Percentiles rank a stretch among this genome's conserved stretches.
Evolutionary conservation across 2,888 invertebrate species (phyloP).

Genomic region (Lasius platythorax): DNA sequence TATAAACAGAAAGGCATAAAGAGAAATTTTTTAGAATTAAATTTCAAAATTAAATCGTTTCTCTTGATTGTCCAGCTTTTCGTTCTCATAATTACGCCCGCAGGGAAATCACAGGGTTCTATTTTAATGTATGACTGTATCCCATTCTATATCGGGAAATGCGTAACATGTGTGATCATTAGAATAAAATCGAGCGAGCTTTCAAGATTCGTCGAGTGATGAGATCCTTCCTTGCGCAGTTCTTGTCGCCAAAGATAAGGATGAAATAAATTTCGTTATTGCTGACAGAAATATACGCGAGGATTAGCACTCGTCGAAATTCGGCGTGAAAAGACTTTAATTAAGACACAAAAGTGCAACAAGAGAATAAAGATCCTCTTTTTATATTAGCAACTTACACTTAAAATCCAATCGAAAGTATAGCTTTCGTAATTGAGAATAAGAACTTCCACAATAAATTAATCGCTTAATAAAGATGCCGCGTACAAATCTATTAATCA

Average conservation of each 20-base stretch:
- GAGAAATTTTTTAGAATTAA: background rate
- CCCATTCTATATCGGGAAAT: constrained; percentile 18
- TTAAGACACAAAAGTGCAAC: background rate
- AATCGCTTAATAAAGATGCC: background rate
- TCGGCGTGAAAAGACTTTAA: background rate
- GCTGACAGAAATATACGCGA: constrained; percentile 36
- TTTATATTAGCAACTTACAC: background rate
- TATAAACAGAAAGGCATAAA: background rate
- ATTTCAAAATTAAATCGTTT: background rate
- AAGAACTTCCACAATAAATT: constrained; percentile 18
- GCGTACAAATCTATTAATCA: background rate
- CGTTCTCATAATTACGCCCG: background rate
- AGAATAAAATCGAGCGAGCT: constrained; percentile 20
- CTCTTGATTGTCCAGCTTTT: background rate
- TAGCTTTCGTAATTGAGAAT: constrained; percentile 5
- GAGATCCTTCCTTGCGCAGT: constrained; percentile 37
- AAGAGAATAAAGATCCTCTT: background rate
- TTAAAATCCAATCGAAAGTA: background rate
- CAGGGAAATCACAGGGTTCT: constrained; percentile 23
- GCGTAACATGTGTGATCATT: constrained; percentile 38
- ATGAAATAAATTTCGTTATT: constrained; percentile 28
- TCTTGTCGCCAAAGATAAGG: constrained; percentile 28
- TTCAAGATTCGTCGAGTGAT: constrained; percentile 41
- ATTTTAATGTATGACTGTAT: constrained; percentile 31
- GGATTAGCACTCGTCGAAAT: background rate